A percentile compares a stretch with the other conserved stretches of the same genome.
Conservation (phyloP, 1,140 invertebrate species). For the Lepidurus packardi region DNA sequence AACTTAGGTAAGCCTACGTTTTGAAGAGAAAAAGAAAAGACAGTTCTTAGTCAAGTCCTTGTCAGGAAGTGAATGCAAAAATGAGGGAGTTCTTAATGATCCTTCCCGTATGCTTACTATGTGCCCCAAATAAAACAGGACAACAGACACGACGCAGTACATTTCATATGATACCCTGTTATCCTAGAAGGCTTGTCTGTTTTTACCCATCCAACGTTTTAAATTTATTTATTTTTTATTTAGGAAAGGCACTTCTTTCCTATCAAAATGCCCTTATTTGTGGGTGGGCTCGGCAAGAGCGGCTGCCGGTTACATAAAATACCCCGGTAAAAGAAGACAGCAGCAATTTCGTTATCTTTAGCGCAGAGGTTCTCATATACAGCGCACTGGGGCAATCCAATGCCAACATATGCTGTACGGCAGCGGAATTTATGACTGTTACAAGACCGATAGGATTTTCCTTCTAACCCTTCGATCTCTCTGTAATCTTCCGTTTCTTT, state of each 20-base stretch:
- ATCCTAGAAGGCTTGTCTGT: background rate
- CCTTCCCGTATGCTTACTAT: background rate
- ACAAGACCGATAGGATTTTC: background rate
- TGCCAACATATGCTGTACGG: background rate
- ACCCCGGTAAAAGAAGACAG: background rate
- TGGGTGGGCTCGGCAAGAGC: background rate
- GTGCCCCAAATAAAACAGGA: background rate
- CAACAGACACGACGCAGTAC: background rate
- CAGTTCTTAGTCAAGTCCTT: too few species aligned
- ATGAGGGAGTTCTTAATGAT: background rate
- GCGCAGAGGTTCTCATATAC: background rate
- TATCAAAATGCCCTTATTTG: background rate
- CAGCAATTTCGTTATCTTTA: slow-evolving; percentile 2
- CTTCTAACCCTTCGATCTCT: background rate
- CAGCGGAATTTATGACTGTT: background rate
- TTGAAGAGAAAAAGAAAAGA: too few species aligned
- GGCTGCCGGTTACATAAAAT: background rate
- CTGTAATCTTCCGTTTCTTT: background rate
- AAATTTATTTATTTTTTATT: background rate
- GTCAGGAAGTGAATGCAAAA: too few species aligned
- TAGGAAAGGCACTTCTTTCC: background rate
- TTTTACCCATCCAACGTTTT: background rate
- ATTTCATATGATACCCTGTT: background rate
- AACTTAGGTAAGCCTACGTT: too few species aligned
- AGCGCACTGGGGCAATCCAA: background rate